A percentile compares a stretch with the other conserved stretches of the same genome.
These are phyloP conservation scores for Harpalus rubripes DNA, from an alignment of 2,888 invertebrate species.

Conservation along the genomic window DNA sequence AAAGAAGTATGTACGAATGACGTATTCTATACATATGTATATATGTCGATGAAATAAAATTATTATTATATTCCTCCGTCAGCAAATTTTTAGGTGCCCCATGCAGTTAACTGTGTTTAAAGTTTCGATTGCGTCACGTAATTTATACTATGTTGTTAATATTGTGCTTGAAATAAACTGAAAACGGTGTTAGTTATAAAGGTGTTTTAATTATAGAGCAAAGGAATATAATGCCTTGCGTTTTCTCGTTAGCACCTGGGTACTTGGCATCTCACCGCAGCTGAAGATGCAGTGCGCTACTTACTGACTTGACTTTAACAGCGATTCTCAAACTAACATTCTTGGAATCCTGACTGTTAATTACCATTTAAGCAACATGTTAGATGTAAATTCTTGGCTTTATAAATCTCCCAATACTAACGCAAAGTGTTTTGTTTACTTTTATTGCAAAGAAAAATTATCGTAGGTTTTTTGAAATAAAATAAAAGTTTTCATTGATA, in stretches of 20 bases:
- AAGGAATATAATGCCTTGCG: conserved; percentile 12
- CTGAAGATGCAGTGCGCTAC: conserved; percentile 8
- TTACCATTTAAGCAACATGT: background rate
- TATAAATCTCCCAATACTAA: background rate
- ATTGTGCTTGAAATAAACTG: conserved; percentile 8
- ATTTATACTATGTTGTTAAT: background rate
- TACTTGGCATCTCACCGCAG: conserved; percentile 1
- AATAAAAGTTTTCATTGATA: too few species aligned
- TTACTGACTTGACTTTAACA: conserved; percentile 21
- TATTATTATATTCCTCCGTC: too few species aligned
- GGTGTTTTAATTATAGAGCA: conserved; percentile 19
- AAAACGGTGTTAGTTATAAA: conserved; percentile 1
- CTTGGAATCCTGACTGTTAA: background rate
- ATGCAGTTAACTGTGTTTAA: background rate
- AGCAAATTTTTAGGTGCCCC: background rate
- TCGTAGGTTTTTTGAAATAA: too few species aligned
- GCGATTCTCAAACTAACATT: conserved; percentile 2
- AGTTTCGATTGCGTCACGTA: background rate
- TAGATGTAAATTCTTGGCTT: background rate
- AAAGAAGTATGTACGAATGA: too few species aligned
- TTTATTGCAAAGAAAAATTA: too few species aligned
- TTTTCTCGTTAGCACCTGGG: conserved; percentile 25
- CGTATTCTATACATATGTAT: too few species aligned
- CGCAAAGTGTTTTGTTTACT: background rate
- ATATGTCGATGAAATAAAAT: too few species aligned